Conservation (phyloP, 2,797 vertebrate genomes). For the Sebastes goodei region DNA sequence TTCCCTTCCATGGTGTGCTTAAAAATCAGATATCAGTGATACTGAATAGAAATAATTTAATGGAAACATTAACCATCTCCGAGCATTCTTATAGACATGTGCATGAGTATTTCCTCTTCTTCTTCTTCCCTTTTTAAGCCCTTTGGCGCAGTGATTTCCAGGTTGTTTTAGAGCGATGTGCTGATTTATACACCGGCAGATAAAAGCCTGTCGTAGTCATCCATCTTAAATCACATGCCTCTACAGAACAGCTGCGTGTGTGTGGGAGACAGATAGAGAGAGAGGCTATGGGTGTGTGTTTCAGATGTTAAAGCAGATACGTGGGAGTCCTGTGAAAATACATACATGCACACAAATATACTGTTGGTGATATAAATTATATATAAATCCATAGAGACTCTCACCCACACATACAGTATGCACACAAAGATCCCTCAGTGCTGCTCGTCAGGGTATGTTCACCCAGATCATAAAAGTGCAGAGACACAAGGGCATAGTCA, state of each 20-base stretch:
- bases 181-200: slow-evolving; percentile 85
- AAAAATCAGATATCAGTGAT: neutral
- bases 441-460: slow-evolving; percentile 62
- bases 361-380: slow-evolving; percentile 14
- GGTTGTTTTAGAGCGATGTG: slow-evolving; percentile 64
- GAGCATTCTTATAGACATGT: neutral
- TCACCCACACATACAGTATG: slow-evolving; percentile 21
- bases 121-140: neutral
- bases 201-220: slow-evolving; percentile 85
- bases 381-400: slow-evolving; percentile 9
- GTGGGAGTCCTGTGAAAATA: slow-evolving; percentile 45
- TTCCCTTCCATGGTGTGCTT: fast-evolving
- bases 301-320: slow-evolving; percentile 21
- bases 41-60: neutral
- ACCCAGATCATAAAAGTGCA: slow-evolving; percentile 75
- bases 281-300: neutral
- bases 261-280: neutral
- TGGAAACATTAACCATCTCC: slow-evolving; percentile 21
- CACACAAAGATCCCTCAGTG: slow-evolving; percentile 70
- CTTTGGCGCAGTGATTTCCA: slow-evolving; percentile 21
- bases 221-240: slow-evolving; percentile 79
- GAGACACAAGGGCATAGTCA: slow-evolving; percentile 72
- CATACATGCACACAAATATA: slow-evolving; percentile 34
- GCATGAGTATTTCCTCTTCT: neutral
- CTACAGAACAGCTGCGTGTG: slow-evolving; percentile 23